Base-by-base conservation (phyloP, 1,140 invertebrate genomes). In the Ceratina japonica region DNA sequence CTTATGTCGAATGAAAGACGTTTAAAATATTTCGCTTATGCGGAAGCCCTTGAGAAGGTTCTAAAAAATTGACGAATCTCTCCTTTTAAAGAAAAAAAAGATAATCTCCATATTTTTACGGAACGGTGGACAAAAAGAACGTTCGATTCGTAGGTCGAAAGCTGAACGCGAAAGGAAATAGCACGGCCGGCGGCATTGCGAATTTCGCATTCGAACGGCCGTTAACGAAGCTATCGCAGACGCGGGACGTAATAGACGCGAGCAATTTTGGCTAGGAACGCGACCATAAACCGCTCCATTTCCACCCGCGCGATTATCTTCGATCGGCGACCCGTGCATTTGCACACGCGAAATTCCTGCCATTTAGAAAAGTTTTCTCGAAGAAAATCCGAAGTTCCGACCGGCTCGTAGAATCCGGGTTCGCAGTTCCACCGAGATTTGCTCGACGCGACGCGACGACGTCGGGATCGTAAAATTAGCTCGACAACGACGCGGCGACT, bases 211-310 rank as follows among this genome's bases (percentile, higher is more conserved):
- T 68, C 65, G 51, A 13, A 54, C 65, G 22, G 22, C 22, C 22
- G 31, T 63, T 63, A 37, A 63, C 31, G 31, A 20, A 54, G 49
- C 49, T 31, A 54, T 31, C 18, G 49, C 18, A 51, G 18, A 52
- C 10, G 10, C 49, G 20, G 49, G 49, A 13, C 49, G 31, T 63
- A 63, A 71, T 44, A 22, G 44, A 31, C 49, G 51, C 22, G 0
- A 2, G 10, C 20, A n/a, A 54, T 44, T 75, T 56, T n/a, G 51
- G 10, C n/a, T 1, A 7, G 37, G 8, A 75, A 75, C 27, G 15
- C 31, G 16, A 24, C 54, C 64, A 61, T 68, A 69, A 69, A 75
- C 16, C 37, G 22, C 51, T n/a, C 18, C 54, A 27, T 22, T 63
- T 37, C 20, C 61, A 54, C 64, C 54, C 10, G 18, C 16, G 22